Evolutionary conservation across 2,113 vertebrate genomes (phyloP), one percentile per base, ranked within the genome.

Genomic region (Eudyptes chrysolophus): DNA sequence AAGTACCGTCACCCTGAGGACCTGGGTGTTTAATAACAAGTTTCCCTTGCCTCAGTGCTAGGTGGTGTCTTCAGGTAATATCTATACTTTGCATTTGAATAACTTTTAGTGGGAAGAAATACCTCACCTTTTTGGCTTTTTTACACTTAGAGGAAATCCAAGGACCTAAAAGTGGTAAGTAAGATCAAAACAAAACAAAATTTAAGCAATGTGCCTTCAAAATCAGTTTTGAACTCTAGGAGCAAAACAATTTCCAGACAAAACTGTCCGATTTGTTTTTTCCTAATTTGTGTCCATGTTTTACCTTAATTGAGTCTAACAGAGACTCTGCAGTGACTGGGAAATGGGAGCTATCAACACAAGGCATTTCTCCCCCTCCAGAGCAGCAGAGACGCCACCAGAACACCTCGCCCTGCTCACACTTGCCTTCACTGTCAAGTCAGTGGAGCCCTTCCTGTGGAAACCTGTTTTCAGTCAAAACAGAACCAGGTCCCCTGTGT

Each of bases 331-430:
- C 42, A 42, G 9, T 26, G 4, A 3, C 66, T 52, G 11, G 61
- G 44, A 75, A 75, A 54, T 2, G 1, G 2, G 3, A 52, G 2
- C 3, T 49, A 38, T 70, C n/a, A 55, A 27, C 46, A 27, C 0
- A 2, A 60, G 16, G 3, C 4, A 5, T 64, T 84, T 51, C 24
- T 58, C 1, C 11, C 22, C 16, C 21, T 65, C 21, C 5, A 3
- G 20, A 77, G 13, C 6, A 40, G 16, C 30, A 65, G 40, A 65
- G 52, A 9, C 1, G 1, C 6, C 18, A 61, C 24, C 29, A 46
- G 42, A 90, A 13, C 4, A 32, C 10, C 17, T 87, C 2, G 4
- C 5, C 9, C 6, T 16, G 9, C 49, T 32, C 40, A 55, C 2
- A 3, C 2, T 58, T 42, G 20, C 9, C 6, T 49, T 81, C 34